Evolutionary conservation across 2,797 vertebrate species (phyloP), one percentile per base, ranked within the genome.

Genomic region (Lepilemur ruficaudatus): DNA sequence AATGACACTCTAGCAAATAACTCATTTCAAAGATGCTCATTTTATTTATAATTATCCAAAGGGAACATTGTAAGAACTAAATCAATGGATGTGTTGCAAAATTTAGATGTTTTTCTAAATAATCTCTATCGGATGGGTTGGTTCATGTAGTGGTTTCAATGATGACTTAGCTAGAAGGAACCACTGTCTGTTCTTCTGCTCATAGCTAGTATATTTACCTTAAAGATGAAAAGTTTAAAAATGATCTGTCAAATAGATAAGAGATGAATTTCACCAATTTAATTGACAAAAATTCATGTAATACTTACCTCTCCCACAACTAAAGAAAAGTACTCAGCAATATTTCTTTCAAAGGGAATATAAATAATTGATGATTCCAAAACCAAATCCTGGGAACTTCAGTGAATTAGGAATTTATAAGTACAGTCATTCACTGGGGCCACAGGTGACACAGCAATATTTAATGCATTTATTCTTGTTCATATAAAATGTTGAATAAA

Each of bases 391-490:
- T 69, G 20, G 38, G 46, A 78, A n/a, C 25, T 10, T 43, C 35
- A 89, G 11, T 52, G 41, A 92, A 86, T 65, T 88, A 46, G 67
- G 23, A 82, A 50, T 86, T 65, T 75, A 23, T 82, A 75, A 80
- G 3, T 76, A 15, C 14, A 95, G 20, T 96, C 0, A 0, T 96
- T 93, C 67, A 88, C 50, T 48, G 20, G 41, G 70, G 50, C 46
- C 93, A 78, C 23, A 32, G 38, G 23, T 89, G 82, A 84, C 65
- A 50, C 1, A 46, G 48, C 48, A 91, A 93, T 50, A 75, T 50
- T 96, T 55, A 87, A 84, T 87, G 22, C 18, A 69, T 98, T 96
- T 96, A 78, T 96, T 96, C 94, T 65, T 48, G 35, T 97, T 88
- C 41, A 35, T n/a, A 55, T 10, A 12, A 91, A 95, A 88, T 93